Base-by-base conservation (phyloP, 92 coral and sea anemone species). In the Zoanthus sociatus region DNA sequence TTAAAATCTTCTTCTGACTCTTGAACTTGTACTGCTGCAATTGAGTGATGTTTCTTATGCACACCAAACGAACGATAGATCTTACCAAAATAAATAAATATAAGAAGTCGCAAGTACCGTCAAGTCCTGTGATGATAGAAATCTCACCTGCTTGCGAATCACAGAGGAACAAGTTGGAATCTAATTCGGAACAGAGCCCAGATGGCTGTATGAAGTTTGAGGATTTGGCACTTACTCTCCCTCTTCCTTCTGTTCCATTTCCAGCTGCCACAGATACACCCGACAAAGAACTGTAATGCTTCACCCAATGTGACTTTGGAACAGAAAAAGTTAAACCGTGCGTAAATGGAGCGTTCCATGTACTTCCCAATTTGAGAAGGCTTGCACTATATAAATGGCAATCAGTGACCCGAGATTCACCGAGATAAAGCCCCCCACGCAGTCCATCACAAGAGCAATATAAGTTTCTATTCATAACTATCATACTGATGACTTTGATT, bases 141-240 rank as follows among this genome's bases (percentile, higher is more conserved):
- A 88, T 33, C 15, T 88, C 87, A 37, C 87, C 91, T 15, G 42
- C 71, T 17, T 88, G 91, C 55, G 87, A 88, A 82, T 88, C 87
- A 37, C 91, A 88, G 47, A 82, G 87, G 13, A 51, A 45, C 75
- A 81, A 76, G 79, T 88, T 88, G 90, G 71, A 70, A 81, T 88
- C 91, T 63, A 88, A 73, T 60, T 79, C 91, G 5, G 87, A 88
- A 82, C 91, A 88, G 61, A 88, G 87, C 32, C 71, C 71, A 66
- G 71, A 66, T 66, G 71, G 71, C 58, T 53, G 58, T 10, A 2
- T 53, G 58, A 53, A 53, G 58, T 10, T 53, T 37, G 42, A 37
- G 2, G 4, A 37, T 4, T 37, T 37, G 42, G 42, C 42, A 37
- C 42, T 37, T 37, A 5, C 58, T 53, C 15, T 53, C 15, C 4